These are phyloP conservation scores for Serrognathus titanus DNA, from an alignment of 2,888 invertebrate species.

Conservation along the genomic window DNA sequence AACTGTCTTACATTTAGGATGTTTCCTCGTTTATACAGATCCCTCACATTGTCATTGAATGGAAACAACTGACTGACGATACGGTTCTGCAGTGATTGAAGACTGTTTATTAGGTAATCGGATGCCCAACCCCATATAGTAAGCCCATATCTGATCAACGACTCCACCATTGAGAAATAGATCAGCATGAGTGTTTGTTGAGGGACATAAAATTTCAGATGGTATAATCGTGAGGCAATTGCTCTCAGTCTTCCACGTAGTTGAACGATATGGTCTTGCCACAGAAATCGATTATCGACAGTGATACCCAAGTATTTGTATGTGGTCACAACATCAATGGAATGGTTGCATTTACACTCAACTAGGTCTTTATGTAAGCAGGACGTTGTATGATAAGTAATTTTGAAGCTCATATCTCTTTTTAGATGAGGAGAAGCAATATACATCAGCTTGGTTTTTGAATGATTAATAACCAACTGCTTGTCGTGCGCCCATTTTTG, in stretches of 20 bases:
- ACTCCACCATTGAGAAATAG: not conserved
- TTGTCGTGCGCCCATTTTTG: conserved; percentile 1
- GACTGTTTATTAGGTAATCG: too few relatives aligned
- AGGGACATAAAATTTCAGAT: not conserved
- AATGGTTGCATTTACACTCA: not conserved
- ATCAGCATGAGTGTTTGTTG: not conserved
- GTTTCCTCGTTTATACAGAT: too few relatives aligned
- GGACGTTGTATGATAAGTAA: too few relatives aligned
- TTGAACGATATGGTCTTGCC: too few relatives aligned
- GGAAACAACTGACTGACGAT: too few relatives aligned
- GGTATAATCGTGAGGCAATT: not conserved
- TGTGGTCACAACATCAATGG: not conserved
- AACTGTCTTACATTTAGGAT: too few relatives aligned
- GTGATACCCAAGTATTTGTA: too few relatives aligned
- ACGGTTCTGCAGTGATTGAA: too few relatives aligned
- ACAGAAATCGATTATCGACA: too few relatives aligned
- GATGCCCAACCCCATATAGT: not conserved
- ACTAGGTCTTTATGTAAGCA: not conserved
- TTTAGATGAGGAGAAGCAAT: not conserved
- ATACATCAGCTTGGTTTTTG: not conserved
- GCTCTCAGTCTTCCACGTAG: too few relatives aligned
- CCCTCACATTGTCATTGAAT: too few relatives aligned
- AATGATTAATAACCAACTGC: not conserved
- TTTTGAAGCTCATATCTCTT: not conserved
- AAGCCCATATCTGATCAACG: not conserved